These are phyloP conservation scores for Odontothrips loti DNA, from an alignment of 2,888 invertebrate genomes.

Conservation along the genomic window DNA sequence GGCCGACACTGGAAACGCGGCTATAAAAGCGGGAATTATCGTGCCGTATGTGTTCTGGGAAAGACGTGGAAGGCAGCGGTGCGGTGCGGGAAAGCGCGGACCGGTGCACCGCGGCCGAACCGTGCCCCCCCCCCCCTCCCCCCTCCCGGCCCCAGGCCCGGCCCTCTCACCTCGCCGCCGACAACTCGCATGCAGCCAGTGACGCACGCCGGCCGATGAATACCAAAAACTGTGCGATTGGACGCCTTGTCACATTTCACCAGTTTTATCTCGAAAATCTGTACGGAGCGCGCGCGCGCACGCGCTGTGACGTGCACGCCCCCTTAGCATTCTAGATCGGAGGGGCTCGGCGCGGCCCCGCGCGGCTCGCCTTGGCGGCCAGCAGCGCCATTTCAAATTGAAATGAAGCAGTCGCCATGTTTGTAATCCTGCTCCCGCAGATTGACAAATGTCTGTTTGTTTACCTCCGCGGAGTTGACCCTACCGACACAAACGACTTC, in stretches of 20 bases:
- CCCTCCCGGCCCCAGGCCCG: too few relatives aligned
- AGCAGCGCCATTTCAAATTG: constrained; percentile 11
- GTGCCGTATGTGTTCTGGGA: constrained; percentile 11
- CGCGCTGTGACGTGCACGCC: background rate
- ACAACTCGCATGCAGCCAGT: background rate
- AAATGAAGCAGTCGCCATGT: constrained; percentile 24
- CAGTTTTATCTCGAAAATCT: constrained; percentile 4
- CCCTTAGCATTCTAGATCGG: constrained; percentile 17
- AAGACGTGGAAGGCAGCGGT: background rate
- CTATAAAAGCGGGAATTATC: background rate
- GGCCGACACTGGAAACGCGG: background rate
- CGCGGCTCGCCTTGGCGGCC: background rate
- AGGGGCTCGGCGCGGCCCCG: background rate
- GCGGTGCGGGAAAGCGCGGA: background rate
- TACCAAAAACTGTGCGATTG: background rate
- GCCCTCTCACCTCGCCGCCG: too few relatives aligned
- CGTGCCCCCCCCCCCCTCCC: too few relatives aligned
- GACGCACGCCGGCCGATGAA: constrained; percentile 3
- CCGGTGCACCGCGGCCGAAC: background rate
- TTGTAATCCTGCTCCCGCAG: constrained; percentile 19
- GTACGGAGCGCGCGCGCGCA: background rate
- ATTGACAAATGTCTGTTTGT: constrained; percentile 25
- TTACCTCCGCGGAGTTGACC: constrained; percentile 1
- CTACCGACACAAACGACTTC: background rate
- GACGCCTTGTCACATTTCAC: background rate